These are phyloP conservation scores for Drosophila neotestacea DNA, from an alignment of 2,888 invertebrate genomes.

Conservation along the genomic window DNA sequence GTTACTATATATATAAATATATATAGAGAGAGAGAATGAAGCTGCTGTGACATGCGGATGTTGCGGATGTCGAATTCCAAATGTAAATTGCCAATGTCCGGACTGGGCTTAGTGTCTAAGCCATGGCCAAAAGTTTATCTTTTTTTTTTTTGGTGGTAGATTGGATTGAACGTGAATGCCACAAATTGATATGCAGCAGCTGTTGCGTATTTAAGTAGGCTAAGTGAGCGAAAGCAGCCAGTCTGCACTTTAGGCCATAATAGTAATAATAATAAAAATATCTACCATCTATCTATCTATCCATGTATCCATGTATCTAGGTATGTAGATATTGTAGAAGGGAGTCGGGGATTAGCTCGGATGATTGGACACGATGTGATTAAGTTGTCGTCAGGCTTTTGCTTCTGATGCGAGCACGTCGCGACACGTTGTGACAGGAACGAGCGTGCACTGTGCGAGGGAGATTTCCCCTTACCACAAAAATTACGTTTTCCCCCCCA, in stretches of 20 bases:
- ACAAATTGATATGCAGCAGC: constrained; percentile 80
- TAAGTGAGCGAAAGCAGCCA: constrained; percentile 9
- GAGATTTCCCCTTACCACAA: too few species aligned
- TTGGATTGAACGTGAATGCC: constrained; percentile 8
- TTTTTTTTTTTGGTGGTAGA: constrained; percentile 14
- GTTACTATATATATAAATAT: not conserved
- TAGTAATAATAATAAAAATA: constrained; percentile 75
- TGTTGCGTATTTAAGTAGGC: constrained; percentile 59
- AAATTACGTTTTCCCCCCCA: constrained; percentile 12
- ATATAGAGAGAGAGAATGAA: not conserved
- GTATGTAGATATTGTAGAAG: not conserved
- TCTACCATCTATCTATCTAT: constrained; percentile 26
- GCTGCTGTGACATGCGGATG: constrained; percentile 12
- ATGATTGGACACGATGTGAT: constrained; percentile 84
- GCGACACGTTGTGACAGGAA: constrained; percentile 31
- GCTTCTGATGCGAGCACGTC: constrained; percentile 56
- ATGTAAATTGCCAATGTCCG: constrained; percentile 78
- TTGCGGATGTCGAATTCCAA: constrained; percentile 51
- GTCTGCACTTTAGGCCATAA: constrained; percentile 55
- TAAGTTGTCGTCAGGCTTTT: constrained; percentile 73
- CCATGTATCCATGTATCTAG: not conserved
- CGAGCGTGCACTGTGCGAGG: not conserved
- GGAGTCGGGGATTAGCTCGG: constrained; percentile 77
- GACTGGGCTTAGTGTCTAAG: constrained; percentile 70
- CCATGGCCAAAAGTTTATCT: constrained; percentile 32